phyloP scores from a whole-genome alignment of 2,797 vertebrate genomes.

The Peromyscus attwateri region DNA sequence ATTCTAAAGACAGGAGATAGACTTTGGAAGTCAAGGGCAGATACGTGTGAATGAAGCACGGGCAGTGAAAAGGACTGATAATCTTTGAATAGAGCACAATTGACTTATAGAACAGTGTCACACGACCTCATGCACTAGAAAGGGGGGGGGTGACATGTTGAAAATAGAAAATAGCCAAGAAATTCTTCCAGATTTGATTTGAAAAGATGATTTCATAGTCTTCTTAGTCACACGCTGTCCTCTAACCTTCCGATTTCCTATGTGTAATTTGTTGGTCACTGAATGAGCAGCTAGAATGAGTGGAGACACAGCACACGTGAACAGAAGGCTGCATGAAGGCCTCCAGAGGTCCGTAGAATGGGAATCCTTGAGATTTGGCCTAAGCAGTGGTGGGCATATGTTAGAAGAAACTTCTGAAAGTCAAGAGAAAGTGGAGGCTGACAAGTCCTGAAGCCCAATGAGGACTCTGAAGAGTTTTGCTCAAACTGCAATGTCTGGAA shows the following conservation, averaged over 20 bases:
- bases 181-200: neutral
- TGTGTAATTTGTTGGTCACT: neutral
- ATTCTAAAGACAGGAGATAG: conserved; percentile 45
- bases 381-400: neutral
- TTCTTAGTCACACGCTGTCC: neutral
- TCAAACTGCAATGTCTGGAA: neutral
- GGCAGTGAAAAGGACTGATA: neutral
- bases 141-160: neutral
- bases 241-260: neutral
- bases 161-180: neutral
- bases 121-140: neutral
- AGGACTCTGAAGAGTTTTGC: neutral
- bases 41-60: neutral
- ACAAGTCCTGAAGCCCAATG: neutral
- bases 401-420: neutral
- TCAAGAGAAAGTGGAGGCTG: neutral
- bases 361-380: neutral
- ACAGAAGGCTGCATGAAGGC: neutral
- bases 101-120: neutral
- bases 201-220: neutral
- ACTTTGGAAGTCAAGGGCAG: neutral
- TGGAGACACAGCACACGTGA: neutral
- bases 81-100: neutral
- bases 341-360: neutral
- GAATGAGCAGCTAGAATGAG: neutral